Conservation (phyloP, 2,113 vertebrate species). For the Rhinolophus ferrumequinum region DNA sequence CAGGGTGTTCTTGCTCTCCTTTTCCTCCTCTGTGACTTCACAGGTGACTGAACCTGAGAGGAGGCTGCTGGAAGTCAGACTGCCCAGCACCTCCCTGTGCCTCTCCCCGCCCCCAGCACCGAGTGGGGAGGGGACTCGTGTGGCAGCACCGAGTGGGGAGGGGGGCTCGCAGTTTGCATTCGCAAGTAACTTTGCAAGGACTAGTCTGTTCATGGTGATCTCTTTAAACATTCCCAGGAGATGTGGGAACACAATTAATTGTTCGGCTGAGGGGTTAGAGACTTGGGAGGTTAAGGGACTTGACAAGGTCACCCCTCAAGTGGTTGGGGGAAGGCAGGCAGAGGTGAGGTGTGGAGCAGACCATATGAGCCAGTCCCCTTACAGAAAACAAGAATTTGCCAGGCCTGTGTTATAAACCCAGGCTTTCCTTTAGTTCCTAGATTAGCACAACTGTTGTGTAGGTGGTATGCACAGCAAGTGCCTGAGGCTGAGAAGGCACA, state of each 20-base stretch:
- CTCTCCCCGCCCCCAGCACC: neutral
- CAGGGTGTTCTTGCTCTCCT: neutral
- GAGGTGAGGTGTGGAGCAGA: neutral
- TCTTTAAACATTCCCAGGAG: slow-evolving; percentile 24
- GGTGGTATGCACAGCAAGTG: neutral
- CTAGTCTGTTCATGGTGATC: slow-evolving; percentile 48
- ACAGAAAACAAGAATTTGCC: neutral
- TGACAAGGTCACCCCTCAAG: neutral
- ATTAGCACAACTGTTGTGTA: neutral
- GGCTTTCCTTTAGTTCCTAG: neutral
- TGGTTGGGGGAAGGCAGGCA: neutral
- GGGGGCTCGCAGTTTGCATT: neutral
- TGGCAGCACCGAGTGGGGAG: neutral
- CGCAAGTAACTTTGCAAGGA: slow-evolving; percentile 44
- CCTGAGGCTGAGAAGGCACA: neutral
- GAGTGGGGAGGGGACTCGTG: neutral
- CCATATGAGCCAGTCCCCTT: neutral
- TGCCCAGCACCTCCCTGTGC: neutral
- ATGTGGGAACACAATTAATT: slow-evolving; percentile 37
- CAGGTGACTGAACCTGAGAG: neutral
- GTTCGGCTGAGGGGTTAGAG: slow-evolving; percentile 53
- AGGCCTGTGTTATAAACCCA: neutral
- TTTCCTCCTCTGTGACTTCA: neutral
- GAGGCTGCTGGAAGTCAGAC: neutral
- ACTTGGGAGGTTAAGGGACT: slow-evolving; percentile 51